Base-by-base conservation (phyloP, 2,888 invertebrate species). In the Antheraea yamamai region DNA sequence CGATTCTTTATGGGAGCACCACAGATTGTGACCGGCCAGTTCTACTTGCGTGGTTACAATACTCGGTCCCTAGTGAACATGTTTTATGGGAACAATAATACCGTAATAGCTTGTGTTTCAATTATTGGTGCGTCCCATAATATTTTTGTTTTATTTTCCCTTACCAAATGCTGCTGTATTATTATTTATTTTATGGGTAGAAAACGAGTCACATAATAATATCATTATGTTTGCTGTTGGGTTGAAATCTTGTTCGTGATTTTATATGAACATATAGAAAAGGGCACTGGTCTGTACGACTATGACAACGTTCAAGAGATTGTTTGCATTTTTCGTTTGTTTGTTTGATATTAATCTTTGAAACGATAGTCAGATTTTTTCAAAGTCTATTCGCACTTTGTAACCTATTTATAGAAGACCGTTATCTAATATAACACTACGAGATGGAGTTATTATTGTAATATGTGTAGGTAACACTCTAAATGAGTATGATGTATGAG, bases 31-130 rank as follows among this genome's bases (percentile, higher is more conserved):
- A 80, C 83, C 78, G 81, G 81, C 79, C 79, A 74, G 79, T 77
- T 81, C 77, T 79, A 77, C 78, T 80, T 81, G 82, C 83, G 79
- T 79, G 82, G 82, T 82, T 81, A 79, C 80, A 80, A 77, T 79
- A 77, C 77, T 73, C 79, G 80, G 80, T 78, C 78, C 80, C 26
- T 39, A n/a, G 72, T 39, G 68, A 79, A 81, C 81, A 80, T 85
- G 83, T 79, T 87, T 88, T 88, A 89, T 87, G 79, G 81, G 73
- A 75, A 73, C 81, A 82, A 86, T 87, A 88, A 87, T 87, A 85
- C 79, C 82, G 85, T 86, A 84, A 85, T 81, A 82, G 79, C 81
- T 81, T 84, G 79, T 82, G 82, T 83, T 84, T 83, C 83, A 85
- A 87, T 86, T 84, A 86, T 83, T 81, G 81, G 79, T 83, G 82